Base-by-base conservation (phyloP, 2,113 vertebrate species). In the Rostratula benghalensis region DNA sequence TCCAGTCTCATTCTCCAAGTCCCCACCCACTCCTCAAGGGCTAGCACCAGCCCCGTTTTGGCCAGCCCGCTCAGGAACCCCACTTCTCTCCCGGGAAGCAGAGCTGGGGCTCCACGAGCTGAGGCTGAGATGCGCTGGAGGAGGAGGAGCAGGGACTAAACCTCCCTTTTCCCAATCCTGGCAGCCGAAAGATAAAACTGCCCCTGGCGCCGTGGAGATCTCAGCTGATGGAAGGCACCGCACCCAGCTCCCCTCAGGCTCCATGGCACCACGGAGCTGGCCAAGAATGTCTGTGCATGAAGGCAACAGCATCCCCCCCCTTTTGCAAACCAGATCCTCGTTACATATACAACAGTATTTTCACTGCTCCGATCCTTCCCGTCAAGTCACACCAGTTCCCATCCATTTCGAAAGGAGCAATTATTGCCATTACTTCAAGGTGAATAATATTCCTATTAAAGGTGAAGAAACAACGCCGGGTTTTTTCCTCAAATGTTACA, bases 1-100 rank as follows among this genome's bases (percentile, higher is more conserved):
- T 51, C 74, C 45, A 7, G 70, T 5, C 79, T 57, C 22, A 0
- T 45, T 28, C 80, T 56, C 46, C 7, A 8, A 43, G 6, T 31
- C 75, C 53, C 11, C 37, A 53, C 21, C 23, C 9, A 0, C 23
- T 56, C 69, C 70, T 45, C 69, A 9, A 31, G 25, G 48, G 41
- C 61, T 67, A 5, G 1, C 25, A 12, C n/a, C 54, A 39, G 18
- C 25, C 18, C 35, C 6, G 0, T 23, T 35, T 39, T 2, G 10
- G 19, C 43, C 5, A 1, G 48, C 24, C 1, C 0, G 18, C 19
- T 50, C 5, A 1, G 15, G 41, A 59, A 5, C 67, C n/a, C 31
- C 16, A 10, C 67, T 64, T 56, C 61, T 51, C 41, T 31, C 68
- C 73, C 4, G 8, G 0, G 53, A 53, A 63, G 71, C 35, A 39